phyloP scores from a whole-genome alignment of 2,113 vertebrate species.

The Corydoras sp. region DNA sequence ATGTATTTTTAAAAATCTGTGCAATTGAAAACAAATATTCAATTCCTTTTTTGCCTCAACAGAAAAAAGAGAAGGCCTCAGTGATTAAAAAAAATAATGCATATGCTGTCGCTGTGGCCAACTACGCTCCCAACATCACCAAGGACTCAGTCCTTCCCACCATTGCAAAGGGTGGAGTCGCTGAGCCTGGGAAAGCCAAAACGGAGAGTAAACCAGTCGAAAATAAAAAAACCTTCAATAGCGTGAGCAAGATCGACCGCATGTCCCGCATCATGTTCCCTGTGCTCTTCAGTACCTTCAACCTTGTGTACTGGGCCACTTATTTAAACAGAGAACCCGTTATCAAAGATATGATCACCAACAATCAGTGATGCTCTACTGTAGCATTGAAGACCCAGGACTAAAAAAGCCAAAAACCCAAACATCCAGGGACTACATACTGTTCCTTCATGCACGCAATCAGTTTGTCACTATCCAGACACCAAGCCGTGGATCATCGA shows the following conservation, averaged over 20 bases:
- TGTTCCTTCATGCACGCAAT: conserved; percentile 62
- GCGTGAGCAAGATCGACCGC: conserved; percentile 98
- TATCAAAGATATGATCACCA: conserved; percentile 86
- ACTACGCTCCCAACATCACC: conserved; percentile 91
- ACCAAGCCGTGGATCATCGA: conserved; percentile 57
- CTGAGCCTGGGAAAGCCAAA: conserved; percentile 80
- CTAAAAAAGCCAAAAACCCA: conserved; percentile 79
- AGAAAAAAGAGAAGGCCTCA: conserved; percentile 96
- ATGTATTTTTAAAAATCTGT: neutral
- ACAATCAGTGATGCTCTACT: conserved; percentile 61
- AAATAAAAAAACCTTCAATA: conserved; percentile 98
- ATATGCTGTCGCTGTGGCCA: conserved; percentile 94
- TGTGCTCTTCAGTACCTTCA: conserved; percentile 91
- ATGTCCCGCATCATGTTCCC: conserved; percentile 98
- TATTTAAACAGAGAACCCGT: conserved; percentile 95
- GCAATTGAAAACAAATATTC: neutral
- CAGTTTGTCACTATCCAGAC: conserved; percentile 50
- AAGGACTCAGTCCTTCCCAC: conserved; percentile 93
- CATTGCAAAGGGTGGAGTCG: conserved; percentile 84
- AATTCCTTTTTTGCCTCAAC: conserved; percentile 37
- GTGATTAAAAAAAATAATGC: conserved; percentile 96
- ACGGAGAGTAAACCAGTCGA: conserved; percentile 81
- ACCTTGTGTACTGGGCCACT: conserved; percentile 97
- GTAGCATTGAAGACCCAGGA: conserved; percentile 52
- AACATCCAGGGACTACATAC: conserved; percentile 84